These are phyloP conservation scores for Melanargia galathea DNA, from an alignment of 2,888 invertebrate species.

Conservation along the genomic window DNA sequence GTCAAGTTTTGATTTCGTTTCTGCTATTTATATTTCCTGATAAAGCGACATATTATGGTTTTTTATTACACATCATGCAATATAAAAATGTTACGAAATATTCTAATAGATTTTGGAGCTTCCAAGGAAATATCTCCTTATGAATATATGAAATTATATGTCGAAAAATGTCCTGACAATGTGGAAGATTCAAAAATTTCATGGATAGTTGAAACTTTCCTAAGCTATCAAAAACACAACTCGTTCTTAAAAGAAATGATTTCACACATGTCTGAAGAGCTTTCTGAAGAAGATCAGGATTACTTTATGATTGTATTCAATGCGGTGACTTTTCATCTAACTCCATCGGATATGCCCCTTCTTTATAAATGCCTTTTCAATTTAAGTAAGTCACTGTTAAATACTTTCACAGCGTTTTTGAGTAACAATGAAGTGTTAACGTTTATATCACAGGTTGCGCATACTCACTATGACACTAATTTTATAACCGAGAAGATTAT, in stretches of 20 bases:
- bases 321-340: conserved; percentile 62
- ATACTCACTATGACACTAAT: conserved; percentile 72
- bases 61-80: conserved; percentile 70
- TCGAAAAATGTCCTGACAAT: conserved; percentile 64
- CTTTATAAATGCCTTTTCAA: conserved; percentile 73
- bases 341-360: conserved; percentile 55
- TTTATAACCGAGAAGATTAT: conserved; percentile 78
- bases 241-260: conserved; percentile 58
- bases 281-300: conserved; percentile 61
- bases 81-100: conserved; percentile 64
- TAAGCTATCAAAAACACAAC: conserved; percentile 64
- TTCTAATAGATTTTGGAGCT: conserved; percentile 59
- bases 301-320: conserved; percentile 65
- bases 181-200: conserved; percentile 63
- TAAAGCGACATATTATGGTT: conserved; percentile 56
- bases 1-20: conserved; percentile 53
- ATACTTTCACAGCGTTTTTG: conserved; percentile 67
- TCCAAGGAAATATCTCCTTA: conserved; percentile 58
- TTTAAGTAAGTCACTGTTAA: conserved; percentile 63
- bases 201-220: conserved; percentile 69
- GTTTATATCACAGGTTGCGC: conserved; percentile 71
- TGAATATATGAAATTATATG: conserved; percentile 68
- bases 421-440: conserved; percentile 70
- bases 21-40: conserved; percentile 41
- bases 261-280: conserved; percentile 55